These are phyloP conservation scores for Drosophila macrothrix DNA, from an alignment of 2,888 invertebrate genomes.

Conservation along the genomic window DNA sequence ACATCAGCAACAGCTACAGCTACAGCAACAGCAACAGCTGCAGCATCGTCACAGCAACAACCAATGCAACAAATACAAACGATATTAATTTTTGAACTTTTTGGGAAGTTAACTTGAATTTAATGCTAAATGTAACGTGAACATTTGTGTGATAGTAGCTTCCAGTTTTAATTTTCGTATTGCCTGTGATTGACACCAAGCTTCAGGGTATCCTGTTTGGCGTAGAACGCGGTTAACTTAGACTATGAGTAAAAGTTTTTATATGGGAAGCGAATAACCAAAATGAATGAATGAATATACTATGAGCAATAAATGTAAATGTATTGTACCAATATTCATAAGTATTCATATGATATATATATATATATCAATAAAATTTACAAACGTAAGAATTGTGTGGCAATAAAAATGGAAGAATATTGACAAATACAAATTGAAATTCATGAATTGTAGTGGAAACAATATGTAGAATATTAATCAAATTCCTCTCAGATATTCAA, in stretches of 20 bases:
- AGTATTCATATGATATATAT: not conserved
- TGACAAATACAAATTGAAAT: not conserved
- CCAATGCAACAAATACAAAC: slow-evolving; percentile 25
- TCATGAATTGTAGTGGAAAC: not conserved
- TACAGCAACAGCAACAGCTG: slow-evolving; percentile 17
- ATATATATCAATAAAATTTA: not conserved
- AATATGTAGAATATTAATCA: not conserved
- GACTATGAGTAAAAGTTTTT: not conserved
- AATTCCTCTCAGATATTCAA: not conserved
- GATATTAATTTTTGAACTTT: not conserved
- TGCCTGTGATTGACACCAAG: not conserved
- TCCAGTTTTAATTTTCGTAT: not conserved
- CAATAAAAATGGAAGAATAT: not conserved
- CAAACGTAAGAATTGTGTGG: not conserved
- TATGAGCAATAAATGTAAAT: not conserved
- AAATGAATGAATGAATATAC: not conserved
- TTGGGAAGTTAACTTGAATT: not conserved
- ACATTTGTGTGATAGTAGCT: not conserved
- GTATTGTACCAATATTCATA: not conserved
- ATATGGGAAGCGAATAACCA: not conserved
- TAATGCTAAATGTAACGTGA: not conserved
- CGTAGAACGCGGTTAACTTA: slow-evolving; percentile 58
- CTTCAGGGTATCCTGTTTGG: slow-evolving; percentile 14
- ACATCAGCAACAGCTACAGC: slow-evolving; percentile 20
- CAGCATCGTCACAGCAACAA: slow-evolving; percentile 35